These are phyloP conservation scores for Sinotaia quadrata DNA, from an alignment of 2,888 invertebrate genomes.

Conservation along the genomic window DNA sequence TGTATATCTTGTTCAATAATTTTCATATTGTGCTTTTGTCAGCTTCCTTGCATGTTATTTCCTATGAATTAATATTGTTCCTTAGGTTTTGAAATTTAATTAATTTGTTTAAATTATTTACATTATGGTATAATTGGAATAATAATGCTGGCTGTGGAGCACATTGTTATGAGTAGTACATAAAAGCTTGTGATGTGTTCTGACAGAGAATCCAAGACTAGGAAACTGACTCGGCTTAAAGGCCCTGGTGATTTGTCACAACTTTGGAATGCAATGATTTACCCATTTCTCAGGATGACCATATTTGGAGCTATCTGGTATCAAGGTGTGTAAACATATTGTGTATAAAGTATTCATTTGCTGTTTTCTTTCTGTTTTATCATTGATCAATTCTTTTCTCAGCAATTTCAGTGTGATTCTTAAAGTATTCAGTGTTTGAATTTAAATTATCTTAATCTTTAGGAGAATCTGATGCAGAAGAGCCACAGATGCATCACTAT, in stretches of 20 bases:
- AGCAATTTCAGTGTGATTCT: neutral
- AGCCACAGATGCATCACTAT: constrained; percentile 26
- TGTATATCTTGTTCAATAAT: too few species aligned
- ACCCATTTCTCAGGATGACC: constrained; percentile 64
- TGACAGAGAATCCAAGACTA: too few species aligned
- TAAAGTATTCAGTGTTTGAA: neutral
- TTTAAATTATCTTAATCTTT: neutral
- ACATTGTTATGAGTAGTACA: too few species aligned
- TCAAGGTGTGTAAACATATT: too few species aligned
- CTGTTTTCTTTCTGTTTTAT: neutral
- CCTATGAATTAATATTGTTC: too few species aligned
- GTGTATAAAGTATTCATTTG: neutral
- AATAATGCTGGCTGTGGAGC: neutral
- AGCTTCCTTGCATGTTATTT: too few species aligned
- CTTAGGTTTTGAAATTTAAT: too few species aligned
- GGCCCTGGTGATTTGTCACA: constrained; percentile 28
- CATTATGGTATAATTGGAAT: too few species aligned
- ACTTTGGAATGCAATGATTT: constrained; percentile 70
- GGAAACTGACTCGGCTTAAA: neutral
- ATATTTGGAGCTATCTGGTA: constrained; percentile 69
- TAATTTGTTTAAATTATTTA: too few species aligned
- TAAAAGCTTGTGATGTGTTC: too few species aligned
- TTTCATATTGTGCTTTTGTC: too few species aligned
- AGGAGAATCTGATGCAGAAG: constrained; percentile 25
- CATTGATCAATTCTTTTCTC: too few species aligned